Base-by-base conservation (phyloP, 2,888 invertebrate species). In the Parnassius smintheus region DNA sequence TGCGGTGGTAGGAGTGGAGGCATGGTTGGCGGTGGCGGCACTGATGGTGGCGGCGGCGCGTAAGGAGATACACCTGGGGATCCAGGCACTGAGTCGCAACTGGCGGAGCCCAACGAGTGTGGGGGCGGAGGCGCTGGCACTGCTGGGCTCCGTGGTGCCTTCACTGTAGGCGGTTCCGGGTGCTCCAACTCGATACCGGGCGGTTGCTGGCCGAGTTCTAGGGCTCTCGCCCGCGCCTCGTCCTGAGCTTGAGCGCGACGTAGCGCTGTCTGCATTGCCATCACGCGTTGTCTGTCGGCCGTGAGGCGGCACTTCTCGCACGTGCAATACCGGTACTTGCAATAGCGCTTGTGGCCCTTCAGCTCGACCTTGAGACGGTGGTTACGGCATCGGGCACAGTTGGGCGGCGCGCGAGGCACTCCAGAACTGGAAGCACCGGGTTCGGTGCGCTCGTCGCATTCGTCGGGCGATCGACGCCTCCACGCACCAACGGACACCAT, bases 261-360 rank as follows among this genome's bases (percentile, higher is more conserved):
- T 70, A 96, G 81, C 0, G 97, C 97, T 41, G 97, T 97, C 90
- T 97, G 96, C 77, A 93, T 89, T 65, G 98, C 98, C 98, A 98
- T 98, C 64, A 97, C 96, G 18, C 96, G 92, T 86, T 98, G 98
- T 55, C 98, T 89, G 77, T 97, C 97, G 0, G 96, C 96, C 0
- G 98, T 97, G 64, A 97, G 89, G 67, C 95, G 94, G 83, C 98
- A 98, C 88, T 96, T 96, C 70, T 95, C 95, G 87, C 98, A 98
- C 66, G 92, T 94, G 88, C 98, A 98, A 80, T 94, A 93, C 68
- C 96, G 95, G 88, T 93, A 98, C 77, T 94, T 94, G 93, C 98
- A 98, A 88, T 97, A 97, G 44, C 97, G 93, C 85, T 98, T 98
- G 92, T 98, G 98, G 13, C 97, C 98, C 86, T 97, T 97, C 69